Conservation (phyloP, 2,888 invertebrate species). For the Nymphalis urticae region DNA sequence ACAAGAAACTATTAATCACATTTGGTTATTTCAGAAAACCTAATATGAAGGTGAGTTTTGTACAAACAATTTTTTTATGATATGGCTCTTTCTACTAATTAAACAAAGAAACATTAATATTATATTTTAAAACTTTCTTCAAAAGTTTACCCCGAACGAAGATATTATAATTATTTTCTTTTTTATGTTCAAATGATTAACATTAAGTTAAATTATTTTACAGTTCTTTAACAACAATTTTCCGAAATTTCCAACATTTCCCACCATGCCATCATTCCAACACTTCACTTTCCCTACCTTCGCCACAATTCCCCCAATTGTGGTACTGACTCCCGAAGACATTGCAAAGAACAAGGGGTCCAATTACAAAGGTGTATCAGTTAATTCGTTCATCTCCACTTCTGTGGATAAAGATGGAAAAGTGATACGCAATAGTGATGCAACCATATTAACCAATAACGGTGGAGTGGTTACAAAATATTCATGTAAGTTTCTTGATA, state of each 20-base stretch:
- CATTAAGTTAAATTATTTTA: slow-evolving; percentile 4
- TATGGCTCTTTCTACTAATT: too few relatives aligned
- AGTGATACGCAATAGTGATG: slow-evolving; percentile 43
- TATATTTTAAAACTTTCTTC: neutral
- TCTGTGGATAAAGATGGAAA: slow-evolving; percentile 47
- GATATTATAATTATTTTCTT: too few relatives aligned
- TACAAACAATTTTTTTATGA: neutral
- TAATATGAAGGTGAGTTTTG: slow-evolving; percentile 2
- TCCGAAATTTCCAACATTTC: slow-evolving; percentile 27
- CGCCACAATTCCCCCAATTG: slow-evolving; percentile 25
- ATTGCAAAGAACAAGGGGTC: slow-evolving; percentile 45
- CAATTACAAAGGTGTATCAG: slow-evolving; percentile 45
- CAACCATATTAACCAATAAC: slow-evolving; percentile 45
- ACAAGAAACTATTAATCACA: too few relatives aligned
- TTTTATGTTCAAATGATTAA: too few relatives aligned
- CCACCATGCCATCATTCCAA: slow-evolving; percentile 21
- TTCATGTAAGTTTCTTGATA: slow-evolving; percentile 38
- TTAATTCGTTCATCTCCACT: slow-evolving; percentile 41
- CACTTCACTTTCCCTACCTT: slow-evolving; percentile 26
- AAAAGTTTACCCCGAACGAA: too few relatives aligned
- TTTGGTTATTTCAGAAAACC: neutral
- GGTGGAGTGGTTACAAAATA: slow-evolving; percentile 46
- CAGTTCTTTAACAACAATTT: slow-evolving; percentile 30
- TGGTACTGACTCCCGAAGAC: slow-evolving; percentile 45
- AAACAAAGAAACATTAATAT: too few relatives aligned